Base-by-base conservation (phyloP, 2,113 vertebrate species). In the Pitta sordida region DNA sequence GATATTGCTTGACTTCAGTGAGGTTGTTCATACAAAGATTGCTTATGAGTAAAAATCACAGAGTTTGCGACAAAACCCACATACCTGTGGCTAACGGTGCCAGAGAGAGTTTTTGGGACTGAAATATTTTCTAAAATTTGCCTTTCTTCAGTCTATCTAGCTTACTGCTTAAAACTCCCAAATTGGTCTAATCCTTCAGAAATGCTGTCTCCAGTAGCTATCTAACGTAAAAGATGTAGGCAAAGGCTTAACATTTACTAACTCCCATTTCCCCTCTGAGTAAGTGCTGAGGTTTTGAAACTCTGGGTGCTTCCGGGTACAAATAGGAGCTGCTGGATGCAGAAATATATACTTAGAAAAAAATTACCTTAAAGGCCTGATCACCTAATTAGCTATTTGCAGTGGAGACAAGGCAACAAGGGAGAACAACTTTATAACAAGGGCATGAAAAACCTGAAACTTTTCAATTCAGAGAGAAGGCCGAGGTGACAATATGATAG, bases 401-500 rank as follows among this genome's bases (percentile, higher is more conserved):
- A 79, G 39, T 39, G 5, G 7, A 56, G 48, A 70, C 13, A 55
- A 41, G 13, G n/a, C 15, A 67, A 48, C 15, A 44, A 23, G 2
- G 20, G 20, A 65, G 32, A 77, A 51, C 52, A 73, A 65, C 46
- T 67, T 67, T 78, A 2, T 49, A 49, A 65, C 26, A 55, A 7
- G 9, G 59, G 32, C 24, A 70, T 26, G 16, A 71, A 55, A 65
- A 71, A 77, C 23, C 27, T 48, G 16, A n/a, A 64, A 53, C 26
- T 5, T 39, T 36, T 43, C 34, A 13, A 15, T 21, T 60, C 49
- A 41, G 52, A 82, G 39, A 49, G 32, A 82, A 77, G 18, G 21
- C 32, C 34, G 52, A 76, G 17, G 41, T 36, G 20, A 71, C 0
- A 0, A 34, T 34, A 49, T 1, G 3, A 67, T 44, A 24, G 55